Conservation (phyloP, 2,888 invertebrate genomes). For the Amblyjoppa fuscipennis region DNA sequence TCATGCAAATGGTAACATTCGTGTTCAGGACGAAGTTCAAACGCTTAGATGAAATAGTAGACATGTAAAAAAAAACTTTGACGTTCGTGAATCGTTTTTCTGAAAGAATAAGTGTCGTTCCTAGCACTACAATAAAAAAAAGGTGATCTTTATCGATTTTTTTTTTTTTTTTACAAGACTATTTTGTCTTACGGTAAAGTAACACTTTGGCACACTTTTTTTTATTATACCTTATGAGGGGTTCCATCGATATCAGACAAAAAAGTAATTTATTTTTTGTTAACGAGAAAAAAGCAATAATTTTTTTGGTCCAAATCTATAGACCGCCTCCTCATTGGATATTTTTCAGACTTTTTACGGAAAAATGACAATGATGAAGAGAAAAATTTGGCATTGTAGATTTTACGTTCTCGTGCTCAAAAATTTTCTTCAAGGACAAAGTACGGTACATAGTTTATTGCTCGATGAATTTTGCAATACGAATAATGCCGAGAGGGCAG, state of each 20-base stretch:
- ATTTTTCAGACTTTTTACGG: neutral
- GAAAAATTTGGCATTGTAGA: neutral
- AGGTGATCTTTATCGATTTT: neutral
- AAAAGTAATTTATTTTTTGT: neutral
- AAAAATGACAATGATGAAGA: neutral
- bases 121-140: neutral
- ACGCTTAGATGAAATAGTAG: neutral
- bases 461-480: conserved; percentile 42
- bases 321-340: neutral
- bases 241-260: neutral
- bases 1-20: too few species aligned
- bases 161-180: neutral
- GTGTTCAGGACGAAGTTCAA: neutral
- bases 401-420: neutral
- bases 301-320: too few species aligned
- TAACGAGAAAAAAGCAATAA: neutral
- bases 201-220: neutral
- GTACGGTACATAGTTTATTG: conserved; percentile 33
- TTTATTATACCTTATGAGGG: too few species aligned
- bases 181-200: neutral
- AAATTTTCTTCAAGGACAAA: conserved; percentile 31
- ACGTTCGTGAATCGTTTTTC: neutral
- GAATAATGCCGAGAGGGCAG: conserved; percentile 34
- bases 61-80: conserved; percentile 1
- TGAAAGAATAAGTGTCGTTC: neutral